These are phyloP conservation scores for Chrysocyon brachyurus DNA, from an alignment of 2,797 vertebrate species.

Conservation along the genomic window DNA sequence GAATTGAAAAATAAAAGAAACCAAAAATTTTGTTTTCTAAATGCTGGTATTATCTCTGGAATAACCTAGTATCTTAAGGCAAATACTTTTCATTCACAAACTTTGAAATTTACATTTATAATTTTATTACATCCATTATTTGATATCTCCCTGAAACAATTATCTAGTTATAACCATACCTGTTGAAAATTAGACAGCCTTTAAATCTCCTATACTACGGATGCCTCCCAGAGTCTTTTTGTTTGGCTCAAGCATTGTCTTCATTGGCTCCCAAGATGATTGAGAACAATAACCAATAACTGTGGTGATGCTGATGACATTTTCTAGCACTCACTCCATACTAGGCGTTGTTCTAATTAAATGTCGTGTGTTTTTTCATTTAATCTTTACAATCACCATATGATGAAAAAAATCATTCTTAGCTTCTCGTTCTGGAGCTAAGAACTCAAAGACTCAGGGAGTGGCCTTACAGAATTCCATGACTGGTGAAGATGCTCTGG, in stretches of 20 bases:
- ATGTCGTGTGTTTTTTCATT: background rate
- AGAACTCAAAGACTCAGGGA: background rate
- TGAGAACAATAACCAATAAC: background rate
- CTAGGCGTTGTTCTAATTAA: background rate
- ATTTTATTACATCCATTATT: background rate
- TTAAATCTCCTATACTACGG: background rate
- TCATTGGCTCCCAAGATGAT: background rate
- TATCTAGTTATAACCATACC: background rate
- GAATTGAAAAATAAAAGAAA: background rate
- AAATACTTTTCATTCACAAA: background rate
- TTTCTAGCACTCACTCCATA: background rate
- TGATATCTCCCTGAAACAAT: background rate
- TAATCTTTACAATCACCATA: background rate
- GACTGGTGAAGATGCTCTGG: background rate
- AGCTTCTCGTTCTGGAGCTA: background rate
- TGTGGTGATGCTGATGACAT: background rate
- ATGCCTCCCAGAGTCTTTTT: background rate
- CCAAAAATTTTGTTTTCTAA: background rate
- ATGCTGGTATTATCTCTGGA: background rate
- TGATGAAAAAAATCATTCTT: background rate
- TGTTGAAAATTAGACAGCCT: background rate
- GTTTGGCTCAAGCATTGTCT: background rate
- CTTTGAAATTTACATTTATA: slow-evolving; percentile 26
- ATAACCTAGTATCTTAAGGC: background rate
- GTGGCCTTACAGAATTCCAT: background rate